These are phyloP conservation scores for Eonycteris spelaea DNA, from an alignment of 2,113 vertebrate species.

Conservation along the genomic window DNA sequence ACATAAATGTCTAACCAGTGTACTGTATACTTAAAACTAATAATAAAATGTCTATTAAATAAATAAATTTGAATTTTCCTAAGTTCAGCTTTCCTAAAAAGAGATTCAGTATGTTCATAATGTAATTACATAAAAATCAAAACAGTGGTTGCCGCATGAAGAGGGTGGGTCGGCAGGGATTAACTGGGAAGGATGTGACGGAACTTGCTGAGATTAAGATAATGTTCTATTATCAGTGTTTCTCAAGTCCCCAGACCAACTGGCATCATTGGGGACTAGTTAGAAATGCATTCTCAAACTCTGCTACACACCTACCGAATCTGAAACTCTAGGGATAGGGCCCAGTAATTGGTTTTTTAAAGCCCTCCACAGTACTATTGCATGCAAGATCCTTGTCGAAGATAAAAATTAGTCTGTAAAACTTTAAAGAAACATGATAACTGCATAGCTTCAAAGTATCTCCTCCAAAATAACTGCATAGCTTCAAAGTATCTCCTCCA, in stretches of 20 bases:
- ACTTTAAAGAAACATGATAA: background rate
- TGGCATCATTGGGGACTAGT: background rate
- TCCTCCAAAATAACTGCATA: background rate
- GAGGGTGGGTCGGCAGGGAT: background rate
- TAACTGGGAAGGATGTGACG: background rate
- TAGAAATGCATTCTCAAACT: background rate
- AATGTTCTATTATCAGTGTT: background rate
- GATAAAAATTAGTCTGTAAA: background rate
- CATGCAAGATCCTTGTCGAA: background rate
- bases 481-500: conserved; percentile 6
- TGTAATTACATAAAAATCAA: conserved; percentile 13
- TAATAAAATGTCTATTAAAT: too few species aligned
- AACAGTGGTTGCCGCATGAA: background rate
- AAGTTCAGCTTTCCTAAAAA: background rate
- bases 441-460: background rate
- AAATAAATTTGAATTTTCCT: background rate
- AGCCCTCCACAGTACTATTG: background rate
- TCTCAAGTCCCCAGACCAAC: background rate
- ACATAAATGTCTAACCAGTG: too few species aligned
- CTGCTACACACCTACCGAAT: background rate
- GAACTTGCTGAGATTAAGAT: background rate
- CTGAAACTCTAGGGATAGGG: background rate
- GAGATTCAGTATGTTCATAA: background rate
- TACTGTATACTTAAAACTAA: too few species aligned
- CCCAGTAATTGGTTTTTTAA: background rate